Conservation (phyloP, 2,888 invertebrate genomes). For the Cephus runcator region DNA sequence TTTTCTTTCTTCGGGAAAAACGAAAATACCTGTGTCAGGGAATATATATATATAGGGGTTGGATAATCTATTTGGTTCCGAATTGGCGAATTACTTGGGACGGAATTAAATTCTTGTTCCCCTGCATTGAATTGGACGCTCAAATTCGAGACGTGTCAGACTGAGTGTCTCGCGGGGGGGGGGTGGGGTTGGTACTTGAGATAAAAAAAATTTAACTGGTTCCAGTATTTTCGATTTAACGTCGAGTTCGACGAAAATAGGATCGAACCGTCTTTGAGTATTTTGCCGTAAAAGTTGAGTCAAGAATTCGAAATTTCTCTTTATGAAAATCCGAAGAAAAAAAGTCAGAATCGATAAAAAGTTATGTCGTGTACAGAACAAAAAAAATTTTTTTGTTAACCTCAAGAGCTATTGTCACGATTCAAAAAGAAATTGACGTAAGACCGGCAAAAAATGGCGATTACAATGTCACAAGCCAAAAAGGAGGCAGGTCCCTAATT, state of each 20-base stretch:
- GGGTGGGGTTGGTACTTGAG: background rate
- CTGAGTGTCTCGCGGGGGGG: background rate
- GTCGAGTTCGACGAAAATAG: background rate
- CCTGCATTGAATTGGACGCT: conserved; percentile 14
- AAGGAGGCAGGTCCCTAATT: background rate
- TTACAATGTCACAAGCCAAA: background rate
- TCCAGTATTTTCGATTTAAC: background rate
- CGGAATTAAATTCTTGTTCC: conserved; percentile 29
- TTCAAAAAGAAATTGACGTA: background rate
- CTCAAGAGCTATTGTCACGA: background rate
- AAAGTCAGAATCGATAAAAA: no score
- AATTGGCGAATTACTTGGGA: conserved; percentile 28
- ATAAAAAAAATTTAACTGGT: background rate
- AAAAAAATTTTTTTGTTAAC: no score
- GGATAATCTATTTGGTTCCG: conserved; percentile 27
- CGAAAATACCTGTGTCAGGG: background rate
- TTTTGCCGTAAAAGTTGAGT: background rate
- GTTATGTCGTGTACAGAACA: background rate
- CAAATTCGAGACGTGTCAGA: conserved; percentile 1
- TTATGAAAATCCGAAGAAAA: no score
- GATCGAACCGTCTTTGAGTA: background rate
- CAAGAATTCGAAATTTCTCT: no score
- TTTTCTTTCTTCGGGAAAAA: background rate
- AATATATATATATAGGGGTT: conserved; percentile 11
- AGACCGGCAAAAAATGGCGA: background rate